Conservation (phyloP, 1,140 invertebrate species). For the Helicoverpa armigera region DNA sequence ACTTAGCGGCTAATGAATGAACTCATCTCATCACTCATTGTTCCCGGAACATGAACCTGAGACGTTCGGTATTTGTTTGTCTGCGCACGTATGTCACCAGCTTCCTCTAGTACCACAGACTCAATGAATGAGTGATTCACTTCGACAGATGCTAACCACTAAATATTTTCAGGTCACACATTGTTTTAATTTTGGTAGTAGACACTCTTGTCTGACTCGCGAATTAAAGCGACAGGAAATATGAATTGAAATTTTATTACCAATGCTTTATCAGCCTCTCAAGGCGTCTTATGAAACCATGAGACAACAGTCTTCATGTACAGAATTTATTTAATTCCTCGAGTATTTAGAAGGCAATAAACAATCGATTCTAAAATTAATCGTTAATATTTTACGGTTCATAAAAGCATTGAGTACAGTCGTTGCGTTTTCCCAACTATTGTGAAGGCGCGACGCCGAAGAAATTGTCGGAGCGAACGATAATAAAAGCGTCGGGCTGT, state of each 20-base stretch:
- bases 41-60: constrained; percentile 62
- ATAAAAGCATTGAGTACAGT: constrained; percentile 70
- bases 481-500: constrained; percentile 76
- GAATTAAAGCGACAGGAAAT: constrained; percentile 25
- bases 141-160: constrained; percentile 16
- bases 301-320: constrained; percentile 8
- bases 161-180: constrained; percentile 32
- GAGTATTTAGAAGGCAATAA: constrained; percentile 48
- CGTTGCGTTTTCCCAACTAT: constrained; percentile 64
- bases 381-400: constrained; percentile 69
- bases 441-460: constrained; percentile 64
- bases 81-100: constrained; percentile 55
- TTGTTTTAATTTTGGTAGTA: constrained; percentile 25
- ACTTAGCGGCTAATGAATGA: constrained; percentile 57
- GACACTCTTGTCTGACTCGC: neutral
- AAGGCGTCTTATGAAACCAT: constrained; percentile 8
- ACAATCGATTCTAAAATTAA: constrained; percentile 56
- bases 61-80: constrained; percentile 56
- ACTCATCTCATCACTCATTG: constrained; percentile 62
- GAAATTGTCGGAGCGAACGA: constrained; percentile 66
- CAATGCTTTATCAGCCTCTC: neutral
- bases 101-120: constrained; percentile 52
- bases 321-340: constrained; percentile 40
- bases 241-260: constrained; percentile 19
- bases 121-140: constrained; percentile 61